Base-by-base conservation (phyloP, 2,113 vertebrate genomes). In the Ictidomys tridecemlineatus region DNA sequence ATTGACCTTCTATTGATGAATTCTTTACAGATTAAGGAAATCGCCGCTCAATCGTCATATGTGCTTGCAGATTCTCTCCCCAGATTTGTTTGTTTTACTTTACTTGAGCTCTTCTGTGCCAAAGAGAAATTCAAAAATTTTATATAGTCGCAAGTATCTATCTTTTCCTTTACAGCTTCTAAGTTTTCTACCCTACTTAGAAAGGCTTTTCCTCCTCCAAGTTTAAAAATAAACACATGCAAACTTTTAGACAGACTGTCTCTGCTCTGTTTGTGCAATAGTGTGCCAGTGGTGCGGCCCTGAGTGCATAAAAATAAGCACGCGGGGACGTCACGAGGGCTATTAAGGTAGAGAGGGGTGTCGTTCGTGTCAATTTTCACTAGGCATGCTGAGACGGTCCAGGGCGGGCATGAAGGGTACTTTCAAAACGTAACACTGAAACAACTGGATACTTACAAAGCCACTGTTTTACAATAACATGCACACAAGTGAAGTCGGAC, bases 171-270 rank as follows among this genome's bases (percentile, higher is more conserved):
- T 76, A 88, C 9, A 87, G 76, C 37, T 85, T 93, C 88, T 86
- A 42, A 34, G 42, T 78, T 87, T 79, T 80, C 67, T 76, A 4
- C n/a, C 69, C 20, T 94, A 80, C 85, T 78, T 80, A 95, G 56
- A 85, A 90, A 95, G 65, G 5, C 65, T 84, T 77, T 85, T 51
- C n/a, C 20, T 84, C 10, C 61, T 90, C 93, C 69, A 80, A 79
- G 70, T 72, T 90, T 94, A 91, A 94, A 96, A 96, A 94, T 80
- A 96, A 95, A 80, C 28, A 65, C 77, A 85, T 39, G 51, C 72
- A 51, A 96, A 84, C 89, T 93, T 74, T 93, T 70, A 92, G 69
- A 58, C 76, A 88, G 84, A 48, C 42, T 65, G 39, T 85, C 48
- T 93, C 83, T 61, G 85, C 45, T 93, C 79, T 65, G 17, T 92